phyloP scores from a whole-genome alignment of 2,888 invertebrate species.

The Galeruca laticollis region DNA sequence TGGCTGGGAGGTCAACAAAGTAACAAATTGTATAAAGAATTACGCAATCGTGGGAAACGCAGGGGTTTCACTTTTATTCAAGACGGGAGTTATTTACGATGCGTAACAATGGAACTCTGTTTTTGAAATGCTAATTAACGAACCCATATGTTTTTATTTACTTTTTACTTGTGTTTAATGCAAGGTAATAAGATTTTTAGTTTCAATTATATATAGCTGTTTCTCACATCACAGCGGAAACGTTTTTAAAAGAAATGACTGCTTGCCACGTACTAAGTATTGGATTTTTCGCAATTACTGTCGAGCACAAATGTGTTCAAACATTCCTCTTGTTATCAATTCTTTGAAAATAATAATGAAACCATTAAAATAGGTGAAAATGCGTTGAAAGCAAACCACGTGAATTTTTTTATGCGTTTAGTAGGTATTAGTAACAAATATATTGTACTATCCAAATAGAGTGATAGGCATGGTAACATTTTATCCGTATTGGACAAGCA shows the following conservation, averaged over 20 bases:
- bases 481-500: too few species aligned
- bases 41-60: neutral
- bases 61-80: constrained; percentile 12
- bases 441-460: too few species aligned
- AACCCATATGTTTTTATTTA: neutral
- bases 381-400: too few species aligned
- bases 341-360: too few species aligned
- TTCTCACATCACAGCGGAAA: neutral
- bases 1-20: neutral
- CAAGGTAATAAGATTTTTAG: neutral
- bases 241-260: neutral
- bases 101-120: constrained; percentile 3
- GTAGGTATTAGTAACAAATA: too few species aligned
- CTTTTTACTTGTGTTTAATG: neutral
- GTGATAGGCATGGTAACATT: too few species aligned
- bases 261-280: constrained; percentile 2
- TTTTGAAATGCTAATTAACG: neutral
- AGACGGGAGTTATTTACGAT: constrained; percentile 10
- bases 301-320: too few species aligned
- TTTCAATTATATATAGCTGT: neutral
- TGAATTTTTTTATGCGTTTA: too few species aligned
- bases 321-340: too few species aligned
- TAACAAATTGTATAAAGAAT: neutral
- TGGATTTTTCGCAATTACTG: too few species aligned
- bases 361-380: too few species aligned